Evolutionary conservation across 2,888 invertebrate genomes (phyloP).

Genomic region (Allolobophora icterica): DNA sequence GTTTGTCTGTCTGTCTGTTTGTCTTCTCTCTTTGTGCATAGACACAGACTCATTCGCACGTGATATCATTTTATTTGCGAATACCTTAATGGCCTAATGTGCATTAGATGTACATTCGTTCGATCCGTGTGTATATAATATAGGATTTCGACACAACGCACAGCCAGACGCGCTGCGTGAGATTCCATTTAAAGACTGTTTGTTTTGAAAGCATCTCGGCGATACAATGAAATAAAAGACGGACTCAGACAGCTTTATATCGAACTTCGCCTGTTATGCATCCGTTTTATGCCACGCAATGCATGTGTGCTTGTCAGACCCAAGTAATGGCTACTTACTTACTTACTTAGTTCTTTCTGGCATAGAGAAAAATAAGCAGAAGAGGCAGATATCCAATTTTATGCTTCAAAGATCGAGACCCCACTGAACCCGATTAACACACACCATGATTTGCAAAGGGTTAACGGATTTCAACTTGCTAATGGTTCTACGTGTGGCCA

Average conservation of each 20-base stretch:
- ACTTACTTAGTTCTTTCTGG: not conserved
- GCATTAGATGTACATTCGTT: not conserved
- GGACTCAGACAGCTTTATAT: not conserved
- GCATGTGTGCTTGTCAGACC: not conserved
- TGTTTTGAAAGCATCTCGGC: constrained; percentile 10
- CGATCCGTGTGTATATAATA: not conserved
- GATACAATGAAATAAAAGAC: constrained; percentile 11
- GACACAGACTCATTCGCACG: not conserved
- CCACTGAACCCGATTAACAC: not conserved
- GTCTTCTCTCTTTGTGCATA: not conserved
- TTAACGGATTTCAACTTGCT: not conserved
- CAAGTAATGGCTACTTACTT: not conserved
- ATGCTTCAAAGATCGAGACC: not conserved
- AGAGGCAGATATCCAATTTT: not conserved
- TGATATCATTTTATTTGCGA: constrained; percentile 8
- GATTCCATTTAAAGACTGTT: constrained; percentile 9
- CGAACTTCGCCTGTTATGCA: not conserved
- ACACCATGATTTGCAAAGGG: not conserved
- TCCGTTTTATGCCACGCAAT: not conserved
- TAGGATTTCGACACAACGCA: not conserved
- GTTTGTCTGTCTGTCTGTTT: not conserved
- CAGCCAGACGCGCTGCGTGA: not conserved
- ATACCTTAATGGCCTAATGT: not conserved
- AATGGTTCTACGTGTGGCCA: not conserved
- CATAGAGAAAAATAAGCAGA: not conserved